A percentile compares a stretch with the other conserved stretches of the same genome.
phyloP scores from a whole-genome alignment of 1,140 invertebrate species.

The Eubasilissa regina region DNA sequence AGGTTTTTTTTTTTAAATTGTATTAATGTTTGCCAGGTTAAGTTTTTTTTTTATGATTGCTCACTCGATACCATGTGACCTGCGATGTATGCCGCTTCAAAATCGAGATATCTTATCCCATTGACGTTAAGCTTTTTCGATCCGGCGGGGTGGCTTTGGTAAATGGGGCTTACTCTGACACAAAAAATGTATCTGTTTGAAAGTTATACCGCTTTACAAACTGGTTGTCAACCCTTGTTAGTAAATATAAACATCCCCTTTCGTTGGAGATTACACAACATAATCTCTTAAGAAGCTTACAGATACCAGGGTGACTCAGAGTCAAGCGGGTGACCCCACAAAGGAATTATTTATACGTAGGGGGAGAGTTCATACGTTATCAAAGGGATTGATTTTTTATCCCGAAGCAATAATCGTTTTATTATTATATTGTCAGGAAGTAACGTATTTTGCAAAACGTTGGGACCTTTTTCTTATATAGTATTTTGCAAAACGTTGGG shows the following conservation, averaged over 20 bases:
- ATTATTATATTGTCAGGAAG: too few relatives aligned
- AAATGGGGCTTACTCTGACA: slow-evolving; percentile 22
- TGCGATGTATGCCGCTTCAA: neutral
- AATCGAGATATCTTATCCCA: slow-evolving; percentile 15
- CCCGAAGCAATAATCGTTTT: too few relatives aligned
- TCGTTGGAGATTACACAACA: slow-evolving; percentile 53
- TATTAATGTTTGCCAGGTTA: too few relatives aligned
- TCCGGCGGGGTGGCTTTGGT: slow-evolving; percentile 15
- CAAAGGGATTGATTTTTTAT: too few relatives aligned
- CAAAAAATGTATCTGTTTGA: slow-evolving; percentile 46
- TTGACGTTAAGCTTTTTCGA: neutral
- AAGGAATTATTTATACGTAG: slow-evolving; percentile 19
- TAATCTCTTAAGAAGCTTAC: slow-evolving; percentile 59
- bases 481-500: too few relatives aligned
- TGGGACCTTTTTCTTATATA: too few relatives aligned
- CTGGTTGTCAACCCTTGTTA: slow-evolving; percentile 52
- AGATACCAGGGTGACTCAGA: slow-evolving; percentile 20
- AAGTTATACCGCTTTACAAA: slow-evolving; percentile 54
- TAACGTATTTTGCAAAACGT: too few relatives aligned
- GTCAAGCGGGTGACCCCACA: slow-evolving; percentile 12
- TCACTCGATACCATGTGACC: too few relatives aligned
- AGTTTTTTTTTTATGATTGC: too few relatives aligned
- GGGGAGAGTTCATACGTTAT: neutral
- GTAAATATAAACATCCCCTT: slow-evolving; percentile 59
- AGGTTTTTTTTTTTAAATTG: too few relatives aligned